Evolutionary conservation across 30 jellyfish, hydroid and myxozoan species (phyloP).

Genomic region (Aurelia coerulea): DNA sequence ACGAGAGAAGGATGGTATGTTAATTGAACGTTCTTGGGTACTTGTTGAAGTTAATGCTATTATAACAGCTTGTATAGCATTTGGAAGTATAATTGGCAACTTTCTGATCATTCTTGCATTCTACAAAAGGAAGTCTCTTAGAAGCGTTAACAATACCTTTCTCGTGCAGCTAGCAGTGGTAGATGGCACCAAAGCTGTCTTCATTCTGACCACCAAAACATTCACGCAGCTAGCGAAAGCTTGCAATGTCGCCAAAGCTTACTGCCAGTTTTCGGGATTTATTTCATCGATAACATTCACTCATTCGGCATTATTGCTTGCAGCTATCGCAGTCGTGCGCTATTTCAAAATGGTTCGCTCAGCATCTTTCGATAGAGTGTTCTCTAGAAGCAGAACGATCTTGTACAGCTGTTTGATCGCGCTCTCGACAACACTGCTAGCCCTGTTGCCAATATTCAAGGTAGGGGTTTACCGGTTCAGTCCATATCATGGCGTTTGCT

Average conservation of each 20-base stretch:
- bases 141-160: constrained; percentile 28
- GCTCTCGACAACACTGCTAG: constrained; percentile 22
- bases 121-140: constrained; percentile 23
- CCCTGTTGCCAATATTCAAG: constrained; percentile 65
- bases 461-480: constrained; percentile 78
- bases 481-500: constrained; percentile 85
- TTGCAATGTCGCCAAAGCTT: neutral
- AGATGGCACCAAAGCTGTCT: constrained; percentile 32
- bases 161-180: constrained; percentile 57
- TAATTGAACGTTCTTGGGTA: neutral
- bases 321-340: constrained; percentile 76
- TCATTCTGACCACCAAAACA: constrained; percentile 26
- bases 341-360: constrained; percentile 64
- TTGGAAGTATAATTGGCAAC: constrained; percentile 43
- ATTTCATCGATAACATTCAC: constrained; percentile 58
- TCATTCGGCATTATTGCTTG: constrained; percentile 69
- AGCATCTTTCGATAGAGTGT: neutral
- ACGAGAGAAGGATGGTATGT: no score
- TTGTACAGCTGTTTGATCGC: constrained; percentile 28
- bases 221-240: constrained; percentile 9
- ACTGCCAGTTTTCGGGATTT: constrained; percentile 72
- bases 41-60: constrained; percentile 17
- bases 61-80: neutral
- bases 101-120: constrained; percentile 16
- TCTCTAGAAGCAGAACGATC: constrained; percentile 17